Conservation (phyloP, 2,113 vertebrate species). For the Osmerus eperlanus region DNA sequence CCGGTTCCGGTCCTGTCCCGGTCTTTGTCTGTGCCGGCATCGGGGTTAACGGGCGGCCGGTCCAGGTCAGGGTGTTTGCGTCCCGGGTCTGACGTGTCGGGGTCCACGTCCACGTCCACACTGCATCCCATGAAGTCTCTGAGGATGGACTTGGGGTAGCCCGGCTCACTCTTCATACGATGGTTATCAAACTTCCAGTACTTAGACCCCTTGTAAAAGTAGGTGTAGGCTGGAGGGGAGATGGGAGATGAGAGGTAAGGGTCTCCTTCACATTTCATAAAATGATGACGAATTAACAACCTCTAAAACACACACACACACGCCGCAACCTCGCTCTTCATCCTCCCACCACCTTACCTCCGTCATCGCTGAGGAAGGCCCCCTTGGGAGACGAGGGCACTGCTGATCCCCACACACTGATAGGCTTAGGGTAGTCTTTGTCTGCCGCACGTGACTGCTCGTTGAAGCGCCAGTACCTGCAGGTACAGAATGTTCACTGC, state of each 20-base stretch:
- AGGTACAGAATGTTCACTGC: neutral
- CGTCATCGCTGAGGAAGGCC: constrained; percentile 88
- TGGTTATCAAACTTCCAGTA: constrained; percentile 99
- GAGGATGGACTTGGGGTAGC: constrained; percentile 95
- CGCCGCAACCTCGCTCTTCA: neutral
- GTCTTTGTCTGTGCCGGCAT: constrained; percentile 54
- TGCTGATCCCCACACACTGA: constrained; percentile 90
- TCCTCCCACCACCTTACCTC: constrained; percentile 74
- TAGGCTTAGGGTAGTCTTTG: constrained; percentile 87
- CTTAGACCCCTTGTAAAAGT: constrained; percentile 92
- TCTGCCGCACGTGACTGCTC: constrained; percentile 84
- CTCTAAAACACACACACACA: neutral
- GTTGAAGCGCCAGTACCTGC: constrained; percentile 96
- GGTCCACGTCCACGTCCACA: constrained; percentile 72
- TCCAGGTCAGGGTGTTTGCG: constrained; percentile 77
- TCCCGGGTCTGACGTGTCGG: constrained; percentile 49
- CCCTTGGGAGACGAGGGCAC: constrained; percentile 87
- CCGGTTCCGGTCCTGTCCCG: constrained; percentile 35
- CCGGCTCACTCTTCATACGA: constrained; percentile 88
- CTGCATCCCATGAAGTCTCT: constrained; percentile 96
- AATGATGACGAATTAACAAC: neutral
- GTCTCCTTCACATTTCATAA: neutral
- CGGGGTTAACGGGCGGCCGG: constrained; percentile 80
- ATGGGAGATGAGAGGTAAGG: neutral
- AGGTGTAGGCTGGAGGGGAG: constrained; percentile 81